Percentiles rank a stretch among this genome's conserved stretches.
Evolutionary conservation across 2,888 invertebrate genomes (phyloP).

Genomic region (Tortrix viridana): DNA sequence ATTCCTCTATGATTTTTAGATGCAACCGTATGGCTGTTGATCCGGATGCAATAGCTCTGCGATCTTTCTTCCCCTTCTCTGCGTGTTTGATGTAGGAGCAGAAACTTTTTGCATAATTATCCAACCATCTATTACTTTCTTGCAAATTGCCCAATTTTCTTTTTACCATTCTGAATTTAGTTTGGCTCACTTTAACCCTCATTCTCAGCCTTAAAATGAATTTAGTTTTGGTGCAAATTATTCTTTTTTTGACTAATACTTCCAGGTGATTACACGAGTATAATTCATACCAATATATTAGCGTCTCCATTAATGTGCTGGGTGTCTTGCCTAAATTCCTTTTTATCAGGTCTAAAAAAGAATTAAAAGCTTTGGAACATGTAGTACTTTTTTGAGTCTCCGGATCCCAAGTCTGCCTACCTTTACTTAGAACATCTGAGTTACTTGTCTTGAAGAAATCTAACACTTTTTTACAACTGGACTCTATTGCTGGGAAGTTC

Average conservation of each 20-base stretch:
- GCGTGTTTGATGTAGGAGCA: slow-evolving; percentile 20
- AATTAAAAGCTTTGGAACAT: slow-evolving; percentile 8
- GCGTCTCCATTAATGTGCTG: not conserved
- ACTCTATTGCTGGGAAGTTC: not conserved
- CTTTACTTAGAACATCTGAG: slow-evolving; percentile 16
- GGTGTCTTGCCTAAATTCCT: slow-evolving; percentile 2
- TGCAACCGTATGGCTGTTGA: slow-evolving; percentile 1
- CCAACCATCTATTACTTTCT: not conserved
- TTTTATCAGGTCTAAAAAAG: not conserved
- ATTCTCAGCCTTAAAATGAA: not conserved
- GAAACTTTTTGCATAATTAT: slow-evolving; percentile 12
- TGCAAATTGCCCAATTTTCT: not conserved
- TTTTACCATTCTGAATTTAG: not conserved
- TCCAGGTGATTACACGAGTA: not conserved
- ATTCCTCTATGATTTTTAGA: slow-evolving; percentile 11
- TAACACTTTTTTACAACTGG: not conserved
- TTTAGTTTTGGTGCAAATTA: not conserved
- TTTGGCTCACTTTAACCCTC: not conserved
- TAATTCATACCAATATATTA: slow-evolving; percentile 12
- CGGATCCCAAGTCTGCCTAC: slow-evolving; percentile 14
- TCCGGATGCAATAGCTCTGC: slow-evolving; percentile 18
- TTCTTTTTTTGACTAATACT: not conserved
- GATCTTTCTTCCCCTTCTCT: slow-evolving; percentile 15
- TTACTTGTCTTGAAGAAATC: not conserved
- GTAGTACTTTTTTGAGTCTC: slow-evolving; percentile 10